These are phyloP conservation scores for Dromaius novaehollandiae DNA, from an alignment of 2,113 vertebrate genomes.

Conservation along the genomic window DNA sequence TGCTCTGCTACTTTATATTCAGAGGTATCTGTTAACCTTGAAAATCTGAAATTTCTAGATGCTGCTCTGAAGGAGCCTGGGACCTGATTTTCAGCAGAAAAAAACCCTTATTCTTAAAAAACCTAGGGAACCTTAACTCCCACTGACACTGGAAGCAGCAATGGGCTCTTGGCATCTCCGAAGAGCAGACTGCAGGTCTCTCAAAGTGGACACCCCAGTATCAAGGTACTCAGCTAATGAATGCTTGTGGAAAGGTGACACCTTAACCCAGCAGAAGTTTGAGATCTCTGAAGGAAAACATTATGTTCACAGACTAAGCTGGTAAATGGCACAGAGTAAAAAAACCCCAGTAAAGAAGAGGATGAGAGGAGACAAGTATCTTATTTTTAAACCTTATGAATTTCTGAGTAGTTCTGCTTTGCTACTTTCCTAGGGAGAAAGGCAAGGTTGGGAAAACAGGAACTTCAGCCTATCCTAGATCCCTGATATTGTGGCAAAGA, in stretches of 20 bases:
- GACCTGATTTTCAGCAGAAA: background rate
- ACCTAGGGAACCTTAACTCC: background rate
- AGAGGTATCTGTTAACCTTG: background rate
- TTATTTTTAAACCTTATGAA: constrained; percentile 68
- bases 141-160: background rate
- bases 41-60: background rate
- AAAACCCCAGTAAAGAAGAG: background rate
- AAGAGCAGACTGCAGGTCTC: background rate
- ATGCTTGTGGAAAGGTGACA: background rate
- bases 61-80: background rate
- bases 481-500: constrained; percentile 17
- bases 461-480: constrained; percentile 30
- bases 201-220: background rate
- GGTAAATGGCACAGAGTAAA: background rate
- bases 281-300: background rate
- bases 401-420: constrained; percentile 51
- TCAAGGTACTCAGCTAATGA: background rate
- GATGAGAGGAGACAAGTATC: constrained; percentile 48
- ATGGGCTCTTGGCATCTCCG: background rate
- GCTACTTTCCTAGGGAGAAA: constrained; percentile 15
- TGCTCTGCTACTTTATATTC: background rate
- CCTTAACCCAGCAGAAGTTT: background rate
- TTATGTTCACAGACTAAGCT: background rate
- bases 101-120: background rate
- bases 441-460: constrained; percentile 17